A percentile compares a stretch with the other conserved stretches of the same genome.
These are phyloP conservation scores for Lingula anatina DNA, from an alignment of 2,888 invertebrate species.

Conservation along the genomic window DNA sequence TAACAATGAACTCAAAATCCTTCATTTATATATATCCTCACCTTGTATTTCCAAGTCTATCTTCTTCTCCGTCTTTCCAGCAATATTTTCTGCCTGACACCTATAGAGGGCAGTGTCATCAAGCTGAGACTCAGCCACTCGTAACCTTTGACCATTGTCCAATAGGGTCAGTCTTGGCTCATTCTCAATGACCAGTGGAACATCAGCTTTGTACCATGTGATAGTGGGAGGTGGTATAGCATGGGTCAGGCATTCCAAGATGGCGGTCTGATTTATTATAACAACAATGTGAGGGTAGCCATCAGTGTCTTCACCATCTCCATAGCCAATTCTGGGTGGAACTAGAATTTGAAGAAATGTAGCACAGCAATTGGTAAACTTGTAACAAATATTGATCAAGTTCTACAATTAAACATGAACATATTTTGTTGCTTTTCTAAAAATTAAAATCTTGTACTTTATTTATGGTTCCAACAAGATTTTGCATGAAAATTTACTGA, in stretches of 20 bases:
- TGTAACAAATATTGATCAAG: background rate
- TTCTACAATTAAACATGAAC: background rate
- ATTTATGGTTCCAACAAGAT: background rate
- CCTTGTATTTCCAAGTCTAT: constrained; percentile 59
- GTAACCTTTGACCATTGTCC: constrained; percentile 35
- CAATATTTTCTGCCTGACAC: constrained; percentile 54
- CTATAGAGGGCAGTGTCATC: constrained; percentile 42
- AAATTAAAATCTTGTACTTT: background rate
- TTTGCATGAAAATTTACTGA: background rate
- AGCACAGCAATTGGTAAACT: background rate
- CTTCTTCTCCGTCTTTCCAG: constrained; percentile 49
- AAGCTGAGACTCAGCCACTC: constrained; percentile 19
- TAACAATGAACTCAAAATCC: no score
- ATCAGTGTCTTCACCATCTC: constrained; percentile 21
- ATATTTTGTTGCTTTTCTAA: no score
- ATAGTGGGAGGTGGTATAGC: constrained; percentile 52
- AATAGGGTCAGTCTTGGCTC: constrained; percentile 15
- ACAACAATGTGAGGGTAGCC: constrained; percentile 7
- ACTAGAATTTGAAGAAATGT: constrained; percentile 17
- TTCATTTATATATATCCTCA: no score
- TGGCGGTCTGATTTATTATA: constrained; percentile 32
- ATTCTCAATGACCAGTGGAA: constrained; percentile 4
- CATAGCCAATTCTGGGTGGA: constrained; percentile 29
- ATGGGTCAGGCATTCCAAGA: constrained; percentile 45
- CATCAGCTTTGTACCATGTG: constrained; percentile 53